Percentiles rank a stretch among this genome's conserved stretches.
Evolutionary conservation across 2,797 vertebrate genomes (phyloP).

Genomic region (Diplodus puntazzo): DNA sequence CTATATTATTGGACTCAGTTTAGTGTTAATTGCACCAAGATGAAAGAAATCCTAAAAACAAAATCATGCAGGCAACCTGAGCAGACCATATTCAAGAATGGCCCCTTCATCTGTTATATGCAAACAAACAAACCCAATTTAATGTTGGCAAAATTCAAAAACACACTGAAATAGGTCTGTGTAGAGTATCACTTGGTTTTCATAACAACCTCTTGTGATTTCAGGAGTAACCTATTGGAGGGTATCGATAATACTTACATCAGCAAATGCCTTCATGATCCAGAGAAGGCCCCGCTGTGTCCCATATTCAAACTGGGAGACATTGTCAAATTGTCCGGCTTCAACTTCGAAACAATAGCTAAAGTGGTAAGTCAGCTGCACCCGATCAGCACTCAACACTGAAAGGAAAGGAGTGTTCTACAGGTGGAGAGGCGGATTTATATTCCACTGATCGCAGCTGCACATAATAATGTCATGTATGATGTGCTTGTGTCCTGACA

Average conservation of each 20-base stretch:
- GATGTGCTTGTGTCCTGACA: conserved; percentile 67
- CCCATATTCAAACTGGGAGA: conserved; percentile 94
- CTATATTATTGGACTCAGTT: not conserved
- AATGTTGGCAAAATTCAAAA: not conserved
- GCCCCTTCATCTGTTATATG: not conserved
- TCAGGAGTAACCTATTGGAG: conserved; percentile 94
- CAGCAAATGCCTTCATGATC: conserved; percentile 86
- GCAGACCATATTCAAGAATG: not conserved
- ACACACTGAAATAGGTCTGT: not conserved
- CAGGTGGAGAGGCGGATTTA: not conserved
- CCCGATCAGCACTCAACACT: not conserved
- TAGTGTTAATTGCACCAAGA: not conserved
- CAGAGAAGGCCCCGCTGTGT: conserved; percentile 84
- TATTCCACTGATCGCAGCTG: not conserved
- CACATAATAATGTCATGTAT: not conserved
- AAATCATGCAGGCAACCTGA: too few relatives aligned
- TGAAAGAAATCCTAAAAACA: too few relatives aligned
- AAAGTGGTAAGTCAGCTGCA: conserved; percentile 83
- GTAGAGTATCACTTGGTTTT: not conserved
- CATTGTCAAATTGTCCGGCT: conserved; percentile 89
- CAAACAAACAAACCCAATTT: not conserved
- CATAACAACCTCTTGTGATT: conserved; percentile 22
- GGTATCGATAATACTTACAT: conserved; percentile 84
- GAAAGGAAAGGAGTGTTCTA: not conserved
- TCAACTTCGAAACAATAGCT: conserved; percentile 89